These are phyloP conservation scores for Drosophila suboccidentalis DNA, from an alignment of 2,888 invertebrate species.

Conservation along the genomic window DNA sequence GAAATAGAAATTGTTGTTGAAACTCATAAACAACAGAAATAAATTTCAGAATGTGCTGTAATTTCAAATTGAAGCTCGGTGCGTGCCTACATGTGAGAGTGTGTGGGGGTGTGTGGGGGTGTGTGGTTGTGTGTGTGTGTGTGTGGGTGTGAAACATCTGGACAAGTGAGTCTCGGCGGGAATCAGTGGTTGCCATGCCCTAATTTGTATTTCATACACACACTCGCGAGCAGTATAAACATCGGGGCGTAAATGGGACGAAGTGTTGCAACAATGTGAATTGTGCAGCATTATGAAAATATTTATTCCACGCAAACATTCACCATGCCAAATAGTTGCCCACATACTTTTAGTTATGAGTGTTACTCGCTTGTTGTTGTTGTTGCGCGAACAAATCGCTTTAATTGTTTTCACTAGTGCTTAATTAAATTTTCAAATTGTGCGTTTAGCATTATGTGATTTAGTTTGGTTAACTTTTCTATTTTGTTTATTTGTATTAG, in stretches of 20 bases:
- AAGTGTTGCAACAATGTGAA: conserved; percentile 45
- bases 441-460: conserved; percentile 43
- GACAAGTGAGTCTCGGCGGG: conserved; percentile 17
- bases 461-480: conserved; percentile 24
- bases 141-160: conserved; percentile 36
- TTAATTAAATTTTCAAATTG: conserved; percentile 69
- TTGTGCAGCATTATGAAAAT: conserved; percentile 65
- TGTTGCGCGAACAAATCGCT: conserved; percentile 46
- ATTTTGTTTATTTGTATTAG: conserved; percentile 14
- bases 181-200: conserved; percentile 52
- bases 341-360: conserved; percentile 4
- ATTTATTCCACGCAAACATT: conserved; percentile 66
- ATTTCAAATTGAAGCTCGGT: conserved; percentile 62
- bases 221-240: conserved; percentile 1
- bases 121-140: conserved; percentile 17
- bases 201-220: conserved; percentile 51
- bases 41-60: conserved; percentile 72
- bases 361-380: conserved; percentile 27
- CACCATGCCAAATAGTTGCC: conserved; percentile 23
- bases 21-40: conserved; percentile 73
- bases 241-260: conserved; percentile 1
- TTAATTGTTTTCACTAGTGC: conserved; percentile 69
- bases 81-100: conserved; percentile 29
- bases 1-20: conserved; percentile 43
- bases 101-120: conserved; percentile 15